Conservation (phyloP, 2,888 invertebrate species). For the Pelosia muscerda region DNA sequence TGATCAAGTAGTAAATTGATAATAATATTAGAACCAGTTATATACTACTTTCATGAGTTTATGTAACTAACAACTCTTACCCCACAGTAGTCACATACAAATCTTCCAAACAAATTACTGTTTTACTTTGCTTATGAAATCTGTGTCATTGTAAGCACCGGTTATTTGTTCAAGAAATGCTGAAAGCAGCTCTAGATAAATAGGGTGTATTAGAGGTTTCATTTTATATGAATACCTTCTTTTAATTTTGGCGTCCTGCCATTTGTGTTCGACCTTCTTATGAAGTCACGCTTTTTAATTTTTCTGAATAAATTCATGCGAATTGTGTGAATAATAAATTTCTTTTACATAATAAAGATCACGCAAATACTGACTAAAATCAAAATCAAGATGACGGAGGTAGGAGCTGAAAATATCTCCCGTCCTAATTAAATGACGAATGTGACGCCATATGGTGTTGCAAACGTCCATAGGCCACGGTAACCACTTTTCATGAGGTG, state of each 20-base stretch:
- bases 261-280: not conserved
- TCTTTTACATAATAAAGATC: not conserved
- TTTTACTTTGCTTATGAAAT: not conserved
- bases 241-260: not conserved
- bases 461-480: no score
- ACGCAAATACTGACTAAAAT: not conserved
- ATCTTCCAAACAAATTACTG: not conserved
- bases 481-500: no score
- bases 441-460: no score
- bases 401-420: no score
- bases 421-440: no score
- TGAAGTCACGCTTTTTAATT: not conserved
- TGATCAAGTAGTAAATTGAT: no score
- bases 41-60: no score
- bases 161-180: constrained; percentile 8
- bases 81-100: not conserved
- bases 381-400: no score
- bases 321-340: not conserved
- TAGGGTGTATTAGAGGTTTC: not conserved
- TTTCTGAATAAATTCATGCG: not conserved
- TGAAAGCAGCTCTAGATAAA: not conserved
- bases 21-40: no score
- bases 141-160: not conserved
- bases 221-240: constrained; percentile 1
- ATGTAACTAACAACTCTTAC: not conserved